Evolutionary conservation across 2,113 vertebrate species (phyloP), one percentile per base, ranked within the genome.

Genomic region (Siniperca chuatsi): DNA sequence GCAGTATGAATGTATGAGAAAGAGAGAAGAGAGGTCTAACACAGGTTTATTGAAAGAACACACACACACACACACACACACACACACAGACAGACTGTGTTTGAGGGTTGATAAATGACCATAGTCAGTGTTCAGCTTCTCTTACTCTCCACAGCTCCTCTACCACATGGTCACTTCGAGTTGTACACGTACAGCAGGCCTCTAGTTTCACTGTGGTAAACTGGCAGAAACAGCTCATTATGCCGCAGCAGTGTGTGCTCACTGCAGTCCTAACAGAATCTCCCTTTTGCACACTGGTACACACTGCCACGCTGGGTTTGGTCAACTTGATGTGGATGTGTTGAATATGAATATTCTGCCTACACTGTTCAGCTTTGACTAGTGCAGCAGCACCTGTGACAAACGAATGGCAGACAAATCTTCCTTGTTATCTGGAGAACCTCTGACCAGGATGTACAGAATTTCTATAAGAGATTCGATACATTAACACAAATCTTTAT

Each of bases 101-200:
- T 68, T 76, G 74, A 84, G 55, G 29, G 42, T 58, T 87, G 84
- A 87, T 87, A 70, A 78, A 88, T 82, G 91, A 78, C 83, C 81
- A 62, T 37, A 67, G 57, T 84, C 73, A 58, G 52, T 29, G 73
- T 73, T 85, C 77, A 76, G 62, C 79, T 21, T 42, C 42, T 69
- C 81, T 83, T 70, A 78, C 78, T 84, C 71, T 70, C 60, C 78
- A 71, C 90, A 90, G 83, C 89, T 90, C 88, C 52, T 72, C 73
- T 52, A 68, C 83, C 90, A 88, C 83, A 87, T 91, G 87, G 77
- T 85, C 85, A 69, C 69, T 79, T 68, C 23, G 42, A 81, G 65
- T 79, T 66, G 84, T 58, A 69, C 73, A 75, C 15, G 54, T 69
- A n/a, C 61, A 50, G 70, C 75, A 75, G 75, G 67, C 67, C 11